Percentiles rank a stretch among this genome's conserved stretches.
Conservation (phyloP, 1,140 invertebrate genomes). For the Drosophila repletoides region DNA sequence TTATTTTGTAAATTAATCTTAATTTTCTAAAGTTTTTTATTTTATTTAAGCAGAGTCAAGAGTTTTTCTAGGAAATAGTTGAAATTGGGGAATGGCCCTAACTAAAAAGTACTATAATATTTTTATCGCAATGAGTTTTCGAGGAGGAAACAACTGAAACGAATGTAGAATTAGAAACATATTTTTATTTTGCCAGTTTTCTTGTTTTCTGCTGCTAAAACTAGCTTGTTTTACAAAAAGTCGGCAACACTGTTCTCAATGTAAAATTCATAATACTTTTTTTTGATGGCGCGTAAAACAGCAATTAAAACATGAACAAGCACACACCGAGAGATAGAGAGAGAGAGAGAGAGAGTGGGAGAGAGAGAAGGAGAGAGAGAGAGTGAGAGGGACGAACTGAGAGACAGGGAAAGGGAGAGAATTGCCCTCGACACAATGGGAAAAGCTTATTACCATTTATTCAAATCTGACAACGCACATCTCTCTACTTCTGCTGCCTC, state of each 20-base stretch:
- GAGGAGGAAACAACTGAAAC: too few relatives aligned
- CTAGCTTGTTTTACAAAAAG: too few relatives aligned
- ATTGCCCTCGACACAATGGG: slow-evolving; percentile 16
- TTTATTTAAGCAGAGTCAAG: too few relatives aligned
- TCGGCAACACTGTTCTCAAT: slow-evolving; percentile 12
- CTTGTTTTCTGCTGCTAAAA: too few relatives aligned
- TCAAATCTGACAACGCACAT: slow-evolving; percentile 60
- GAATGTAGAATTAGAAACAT: too few relatives aligned
- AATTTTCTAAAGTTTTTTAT: too few relatives aligned
- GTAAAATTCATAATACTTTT: slow-evolving; percentile 69
- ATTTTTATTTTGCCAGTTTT: too few relatives aligned
- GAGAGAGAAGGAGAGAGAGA: neutral
- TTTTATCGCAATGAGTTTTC: too few relatives aligned
- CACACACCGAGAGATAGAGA: neutral
- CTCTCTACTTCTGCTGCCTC: neutral
- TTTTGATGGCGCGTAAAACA: slow-evolving; percentile 52
- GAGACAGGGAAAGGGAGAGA: neutral
- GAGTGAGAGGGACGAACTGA: neutral
- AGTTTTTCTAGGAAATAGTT: too few relatives aligned
- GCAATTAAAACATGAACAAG: slow-evolving; percentile 57
- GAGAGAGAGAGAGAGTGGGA: neutral
- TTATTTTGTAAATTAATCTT: too few relatives aligned
- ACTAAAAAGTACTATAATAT: too few relatives aligned
- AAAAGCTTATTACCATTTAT: slow-evolving; percentile 73
- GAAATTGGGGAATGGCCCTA: too few relatives aligned